Conservation (phyloP, 2,797 vertebrate genomes). For the Zonotrichia albicollis region DNA sequence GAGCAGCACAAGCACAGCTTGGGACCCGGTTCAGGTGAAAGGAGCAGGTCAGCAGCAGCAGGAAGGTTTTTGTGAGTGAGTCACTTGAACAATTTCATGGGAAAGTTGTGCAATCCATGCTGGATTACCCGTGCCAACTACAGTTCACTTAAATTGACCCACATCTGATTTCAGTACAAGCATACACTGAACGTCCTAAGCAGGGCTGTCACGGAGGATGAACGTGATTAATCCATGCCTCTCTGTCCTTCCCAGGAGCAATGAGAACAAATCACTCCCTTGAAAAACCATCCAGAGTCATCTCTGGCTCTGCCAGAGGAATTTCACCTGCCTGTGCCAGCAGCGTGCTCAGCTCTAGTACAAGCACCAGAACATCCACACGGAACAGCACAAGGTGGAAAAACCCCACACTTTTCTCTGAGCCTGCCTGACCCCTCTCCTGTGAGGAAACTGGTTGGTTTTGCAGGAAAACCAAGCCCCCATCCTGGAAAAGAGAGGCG, state of each 20-base stretch:
- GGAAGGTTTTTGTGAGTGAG: not conserved
- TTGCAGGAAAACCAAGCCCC: not conserved
- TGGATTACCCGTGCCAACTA: not conserved
- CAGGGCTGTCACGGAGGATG: not conserved
- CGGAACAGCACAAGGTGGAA: not conserved
- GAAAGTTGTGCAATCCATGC: not conserved
- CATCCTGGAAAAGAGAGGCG: not conserved
- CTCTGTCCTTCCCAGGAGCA: not conserved
- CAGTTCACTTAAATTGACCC: not conserved
- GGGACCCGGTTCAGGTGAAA: not conserved
- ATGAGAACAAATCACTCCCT: not conserved
- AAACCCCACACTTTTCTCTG: not conserved
- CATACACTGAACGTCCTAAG: not conserved
- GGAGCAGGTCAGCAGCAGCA: not conserved
- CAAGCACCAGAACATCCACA: not conserved
- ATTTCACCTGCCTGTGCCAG: slow-evolving; percentile 42
- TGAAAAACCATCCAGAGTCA: not conserved
- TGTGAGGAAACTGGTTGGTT: not conserved
- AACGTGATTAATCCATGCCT: not conserved
- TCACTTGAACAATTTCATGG: not conserved
- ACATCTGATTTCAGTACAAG: not conserved
- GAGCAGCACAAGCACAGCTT: not conserved
- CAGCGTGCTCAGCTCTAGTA: not conserved
- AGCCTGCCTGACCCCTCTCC: not conserved
- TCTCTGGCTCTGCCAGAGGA: slow-evolving; percentile 5